phyloP scores from a whole-genome alignment of 1,140 invertebrate genomes.

The Cydia pomonella region DNA sequence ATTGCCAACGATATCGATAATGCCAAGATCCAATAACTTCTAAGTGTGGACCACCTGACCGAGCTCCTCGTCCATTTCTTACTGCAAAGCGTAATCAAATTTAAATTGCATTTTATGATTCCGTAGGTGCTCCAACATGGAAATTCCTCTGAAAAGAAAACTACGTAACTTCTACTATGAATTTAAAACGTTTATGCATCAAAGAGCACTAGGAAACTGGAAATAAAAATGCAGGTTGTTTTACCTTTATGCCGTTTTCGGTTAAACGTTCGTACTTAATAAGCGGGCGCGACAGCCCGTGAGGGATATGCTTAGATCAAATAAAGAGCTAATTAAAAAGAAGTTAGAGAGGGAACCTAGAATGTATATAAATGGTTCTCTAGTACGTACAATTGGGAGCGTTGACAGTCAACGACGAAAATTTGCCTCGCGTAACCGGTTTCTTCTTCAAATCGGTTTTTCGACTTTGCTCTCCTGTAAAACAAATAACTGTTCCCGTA shows the following conservation, averaged over 20 bases:
- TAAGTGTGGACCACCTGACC: neutral
- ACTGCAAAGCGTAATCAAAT: constrained; percentile 17
- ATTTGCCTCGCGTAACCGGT: no score
- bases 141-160: constrained; percentile 21
- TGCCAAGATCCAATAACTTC: no score
- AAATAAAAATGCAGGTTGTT: neutral
- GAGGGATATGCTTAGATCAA: neutral
- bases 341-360: neutral
- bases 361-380: neutral
- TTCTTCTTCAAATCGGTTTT: no score
- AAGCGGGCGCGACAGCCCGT: neutral
- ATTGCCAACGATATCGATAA: no score
- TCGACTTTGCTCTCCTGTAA: no score
- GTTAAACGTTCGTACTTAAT: neutral
- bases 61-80: no score
- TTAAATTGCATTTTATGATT: constrained; percentile 24
- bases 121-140: constrained; percentile 10
- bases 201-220: neutral
- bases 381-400: no score
- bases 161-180: constrained; percentile 4
- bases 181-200: constrained; percentile 11
- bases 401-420: no score
- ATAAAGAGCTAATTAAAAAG: neutral
- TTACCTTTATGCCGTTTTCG: neutral
- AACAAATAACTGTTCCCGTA: no score